Evolutionary conservation across 2,888 invertebrate genomes (phyloP).

Genomic region (Acrocyrtus sp.): DNA sequence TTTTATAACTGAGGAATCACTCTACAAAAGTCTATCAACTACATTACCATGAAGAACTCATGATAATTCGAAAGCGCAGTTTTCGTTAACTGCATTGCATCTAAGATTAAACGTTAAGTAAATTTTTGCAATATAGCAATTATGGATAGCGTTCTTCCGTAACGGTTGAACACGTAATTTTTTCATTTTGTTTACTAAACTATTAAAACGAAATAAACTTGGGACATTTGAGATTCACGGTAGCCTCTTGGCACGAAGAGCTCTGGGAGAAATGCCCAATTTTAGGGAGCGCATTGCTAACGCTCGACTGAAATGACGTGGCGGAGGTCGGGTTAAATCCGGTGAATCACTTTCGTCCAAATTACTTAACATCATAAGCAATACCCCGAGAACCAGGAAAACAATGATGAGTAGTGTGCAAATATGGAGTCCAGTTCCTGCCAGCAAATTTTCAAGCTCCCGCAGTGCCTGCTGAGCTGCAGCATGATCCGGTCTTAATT

Average conservation of each 20-base stretch:
- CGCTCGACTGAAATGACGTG: constrained; percentile 87
- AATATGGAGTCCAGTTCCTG: constrained; percentile 79
- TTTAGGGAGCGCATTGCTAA: constrained; percentile 87
- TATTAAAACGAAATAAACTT: background rate
- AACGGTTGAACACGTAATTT: background rate
- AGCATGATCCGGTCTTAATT: constrained; percentile 85
- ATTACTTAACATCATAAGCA: constrained; percentile 83
- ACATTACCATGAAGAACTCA: too few species aligned
- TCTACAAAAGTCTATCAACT: constrained; percentile 45
- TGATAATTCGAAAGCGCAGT: constrained; percentile 6
- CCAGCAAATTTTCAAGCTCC: constrained; percentile 84
- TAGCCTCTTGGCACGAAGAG: constrained; percentile 64
- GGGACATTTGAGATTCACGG: constrained; percentile 45
- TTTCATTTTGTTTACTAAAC: background rate
- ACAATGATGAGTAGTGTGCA: constrained; percentile 89
- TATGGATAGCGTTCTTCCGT: background rate
- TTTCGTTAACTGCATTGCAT: constrained; percentile 14
- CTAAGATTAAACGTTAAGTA: constrained; percentile 16
- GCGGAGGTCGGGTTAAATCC: constrained; percentile 71
- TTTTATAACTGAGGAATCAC: constrained; percentile 21
- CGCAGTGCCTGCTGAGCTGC: constrained; percentile 82
- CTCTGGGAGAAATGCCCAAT: constrained; percentile 67
- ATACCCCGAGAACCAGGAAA: constrained; percentile 83
- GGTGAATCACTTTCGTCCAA: constrained; percentile 71
- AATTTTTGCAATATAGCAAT: constrained; percentile 1